A percentile compares a stretch with the other conserved stretches of the same genome.
These are phyloP conservation scores for Drosophila colorata DNA, from an alignment of 2,888 invertebrate species.

Conservation along the genomic window DNA sequence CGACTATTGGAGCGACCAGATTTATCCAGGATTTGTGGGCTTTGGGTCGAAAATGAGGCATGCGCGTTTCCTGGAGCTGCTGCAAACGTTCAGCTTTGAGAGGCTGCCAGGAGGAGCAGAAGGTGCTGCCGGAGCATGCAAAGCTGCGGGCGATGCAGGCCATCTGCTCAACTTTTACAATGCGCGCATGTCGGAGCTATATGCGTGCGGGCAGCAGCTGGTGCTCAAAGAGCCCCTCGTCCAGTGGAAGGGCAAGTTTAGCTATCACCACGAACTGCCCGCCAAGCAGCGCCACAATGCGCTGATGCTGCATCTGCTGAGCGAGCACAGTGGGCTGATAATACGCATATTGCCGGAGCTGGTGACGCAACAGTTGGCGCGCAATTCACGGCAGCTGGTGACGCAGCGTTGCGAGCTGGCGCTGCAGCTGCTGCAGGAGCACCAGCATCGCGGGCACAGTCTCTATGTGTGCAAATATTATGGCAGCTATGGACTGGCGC, in stretches of 20 bases:
- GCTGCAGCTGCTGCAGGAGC: constrained; percentile 53
- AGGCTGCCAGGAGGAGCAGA: constrained; percentile 10
- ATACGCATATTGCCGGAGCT: constrained; percentile 59
- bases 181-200: constrained; percentile 60
- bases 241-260: constrained; percentile 65
- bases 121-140: neutral
- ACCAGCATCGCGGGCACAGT: constrained; percentile 59
- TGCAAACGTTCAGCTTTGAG: constrained; percentile 60
- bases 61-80: constrained; percentile 54
- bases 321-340: constrained; percentile 64
- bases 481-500: constrained; percentile 69
- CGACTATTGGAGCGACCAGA: constrained; percentile 63
- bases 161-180: constrained; percentile 61
- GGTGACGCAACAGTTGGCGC: constrained; percentile 33
- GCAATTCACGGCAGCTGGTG: constrained; percentile 65
- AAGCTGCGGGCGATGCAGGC: constrained; percentile 28
- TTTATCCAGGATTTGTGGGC: constrained; percentile 58
- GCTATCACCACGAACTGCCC: constrained; percentile 52
- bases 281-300: constrained; percentile 62
- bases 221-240: constrained; percentile 70
- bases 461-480: constrained; percentile 71
- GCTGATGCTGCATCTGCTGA: constrained; percentile 61
- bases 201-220: constrained; percentile 66
- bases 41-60: constrained; percentile 57
- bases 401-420: constrained; percentile 53